These are phyloP conservation scores for Sympetrum striolatum DNA, from an alignment of 2,888 invertebrate species.

Conservation along the genomic window DNA sequence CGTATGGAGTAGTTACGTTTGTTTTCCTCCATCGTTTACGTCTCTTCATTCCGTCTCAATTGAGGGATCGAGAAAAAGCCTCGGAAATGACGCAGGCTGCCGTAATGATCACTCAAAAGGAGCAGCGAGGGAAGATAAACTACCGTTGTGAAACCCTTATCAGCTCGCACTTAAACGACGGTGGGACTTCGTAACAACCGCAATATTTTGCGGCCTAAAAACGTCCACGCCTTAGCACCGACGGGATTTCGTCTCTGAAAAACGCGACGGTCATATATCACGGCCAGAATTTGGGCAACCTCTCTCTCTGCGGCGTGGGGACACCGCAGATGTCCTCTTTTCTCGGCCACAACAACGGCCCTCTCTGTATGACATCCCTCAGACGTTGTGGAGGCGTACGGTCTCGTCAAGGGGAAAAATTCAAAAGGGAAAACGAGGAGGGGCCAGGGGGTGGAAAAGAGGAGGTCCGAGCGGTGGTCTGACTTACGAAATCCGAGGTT, in stretches of 20 bases:
- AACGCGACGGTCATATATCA: neutral
- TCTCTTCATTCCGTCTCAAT: no score
- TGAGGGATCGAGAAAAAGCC: no score
- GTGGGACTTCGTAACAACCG: neutral
- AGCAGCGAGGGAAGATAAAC: no score
- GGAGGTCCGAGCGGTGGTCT: neutral
- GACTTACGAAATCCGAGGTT: neutral
- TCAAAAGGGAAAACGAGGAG: neutral
- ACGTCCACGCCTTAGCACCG: neutral
- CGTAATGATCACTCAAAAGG: no score
- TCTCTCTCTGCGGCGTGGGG: neutral
- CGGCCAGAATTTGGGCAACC: neutral
- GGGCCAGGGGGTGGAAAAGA: neutral
- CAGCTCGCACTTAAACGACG: no score
- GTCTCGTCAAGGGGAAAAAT: neutral
- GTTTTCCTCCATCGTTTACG: no score
- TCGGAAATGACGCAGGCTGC: no score
- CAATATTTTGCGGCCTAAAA: neutral
- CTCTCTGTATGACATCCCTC: neutral
- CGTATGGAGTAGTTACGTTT: no score
- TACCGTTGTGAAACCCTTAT: no score
- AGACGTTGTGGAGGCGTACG: neutral
- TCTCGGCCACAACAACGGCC: neutral
- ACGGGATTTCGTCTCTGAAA: neutral
- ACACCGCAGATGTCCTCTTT: neutral